These are phyloP conservation scores for Goniozus legneri DNA, from an alignment of 1,140 invertebrate genomes.

Conservation along the genomic window DNA sequence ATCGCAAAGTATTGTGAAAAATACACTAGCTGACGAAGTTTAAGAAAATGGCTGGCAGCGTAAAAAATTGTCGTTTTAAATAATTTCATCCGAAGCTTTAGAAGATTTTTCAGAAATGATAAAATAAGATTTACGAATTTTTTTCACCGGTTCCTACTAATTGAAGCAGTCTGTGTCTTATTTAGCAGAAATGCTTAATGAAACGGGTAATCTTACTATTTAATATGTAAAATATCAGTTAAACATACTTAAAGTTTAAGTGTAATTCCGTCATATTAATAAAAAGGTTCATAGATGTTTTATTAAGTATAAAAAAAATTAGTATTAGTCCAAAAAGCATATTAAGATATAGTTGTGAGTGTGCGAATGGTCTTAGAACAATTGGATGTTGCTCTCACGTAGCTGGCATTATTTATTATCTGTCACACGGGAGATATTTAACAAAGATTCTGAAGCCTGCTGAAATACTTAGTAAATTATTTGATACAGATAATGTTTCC, in stretches of 20 bases:
- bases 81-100: neutral
- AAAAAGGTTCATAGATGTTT: conserved; percentile 9
- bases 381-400: conserved; percentile 9
- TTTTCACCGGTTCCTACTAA: conserved; percentile 6
- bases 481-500: neutral
- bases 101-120: neutral
- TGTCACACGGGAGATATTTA: neutral
- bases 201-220: neutral
- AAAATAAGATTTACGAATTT: neutral
- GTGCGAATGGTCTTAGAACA: conserved; percentile 12
- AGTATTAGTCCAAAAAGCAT: conserved; percentile 4
- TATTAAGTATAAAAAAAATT: conserved; percentile 13
- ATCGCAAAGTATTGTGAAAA: neutral
- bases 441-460: neutral
- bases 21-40: neutral
- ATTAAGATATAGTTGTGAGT: conserved; percentile 10
- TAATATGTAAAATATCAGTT: conserved; percentile 6
- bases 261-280: conserved; percentile 17
- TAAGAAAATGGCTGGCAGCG: neutral
- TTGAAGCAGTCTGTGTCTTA: conserved; percentile 1
- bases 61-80: neutral
- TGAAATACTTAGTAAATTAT: neutral
- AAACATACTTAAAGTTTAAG: conserved; percentile 10
- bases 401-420: neutral
- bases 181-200: conserved; percentile 1